Conservation (phyloP, 2,797 vertebrate genomes). For the Acanthurus leucopareius region DNA sequence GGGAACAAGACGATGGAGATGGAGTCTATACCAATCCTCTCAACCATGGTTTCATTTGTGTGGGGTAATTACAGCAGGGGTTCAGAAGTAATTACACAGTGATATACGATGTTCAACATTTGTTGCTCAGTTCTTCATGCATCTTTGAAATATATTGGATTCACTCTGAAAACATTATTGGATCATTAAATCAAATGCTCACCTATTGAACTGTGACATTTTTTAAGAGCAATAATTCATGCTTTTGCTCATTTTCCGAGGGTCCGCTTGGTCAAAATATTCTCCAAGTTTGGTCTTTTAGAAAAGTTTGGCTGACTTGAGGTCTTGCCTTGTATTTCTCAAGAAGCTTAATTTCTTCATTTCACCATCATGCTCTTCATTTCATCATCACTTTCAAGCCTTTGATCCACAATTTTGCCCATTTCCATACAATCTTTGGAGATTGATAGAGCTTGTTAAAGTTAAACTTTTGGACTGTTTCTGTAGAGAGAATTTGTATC, state of each 20-base stretch:
- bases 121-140: slow-evolving; percentile 24
- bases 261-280: slow-evolving; percentile 28
- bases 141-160: slow-evolving; percentile 18
- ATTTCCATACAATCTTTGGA: slow-evolving; percentile 57
- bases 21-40: slow-evolving; percentile 26
- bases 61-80: slow-evolving; percentile 44
- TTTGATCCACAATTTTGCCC: slow-evolving; percentile 67
- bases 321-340: slow-evolving; percentile 47
- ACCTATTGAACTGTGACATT: background rate
- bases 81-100: slow-evolving; percentile 57
- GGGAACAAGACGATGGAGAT: slow-evolving; percentile 24
- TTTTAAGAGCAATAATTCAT: background rate
- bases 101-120: slow-evolving; percentile 28
- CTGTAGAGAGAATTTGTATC: slow-evolving; percentile 11
- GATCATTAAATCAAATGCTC: slow-evolving; percentile 4
- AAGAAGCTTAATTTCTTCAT: slow-evolving; percentile 53
- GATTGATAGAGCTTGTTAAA: slow-evolving; percentile 47
- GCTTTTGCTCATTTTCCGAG: background rate
- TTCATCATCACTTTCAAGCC: slow-evolving; percentile 64
- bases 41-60: slow-evolving; percentile 52
- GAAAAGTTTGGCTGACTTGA: slow-evolving; percentile 45
- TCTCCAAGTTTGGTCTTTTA: slow-evolving; percentile 27
- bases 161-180: background rate
- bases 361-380: slow-evolving; percentile 55
- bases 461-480: slow-evolving; percentile 29